Conservation (phyloP, 2,113 vertebrate species). For the Egretta garzetta region DNA sequence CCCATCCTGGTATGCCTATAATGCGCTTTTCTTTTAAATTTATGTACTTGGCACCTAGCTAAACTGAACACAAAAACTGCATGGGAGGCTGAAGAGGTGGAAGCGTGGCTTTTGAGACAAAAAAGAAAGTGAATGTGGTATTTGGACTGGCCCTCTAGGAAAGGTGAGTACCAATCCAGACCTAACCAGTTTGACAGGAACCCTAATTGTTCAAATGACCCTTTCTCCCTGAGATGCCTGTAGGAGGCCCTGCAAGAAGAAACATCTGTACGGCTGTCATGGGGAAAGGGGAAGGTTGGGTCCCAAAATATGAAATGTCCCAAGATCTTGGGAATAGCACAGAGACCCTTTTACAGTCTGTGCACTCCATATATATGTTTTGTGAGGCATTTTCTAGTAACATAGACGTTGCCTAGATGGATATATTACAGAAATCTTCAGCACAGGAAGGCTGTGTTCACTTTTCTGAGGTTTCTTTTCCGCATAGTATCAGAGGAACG, state of each 20-base stretch:
- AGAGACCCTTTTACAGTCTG: neutral
- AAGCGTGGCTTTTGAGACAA: neutral
- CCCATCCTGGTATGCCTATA: neutral
- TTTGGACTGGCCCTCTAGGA: neutral
- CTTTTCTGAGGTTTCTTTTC: neutral
- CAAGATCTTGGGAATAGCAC: neutral
- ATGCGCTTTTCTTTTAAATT: neutral
- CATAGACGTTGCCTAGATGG: neutral
- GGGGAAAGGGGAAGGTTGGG: neutral
- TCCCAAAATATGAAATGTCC: neutral
- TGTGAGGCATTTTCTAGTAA: neutral
- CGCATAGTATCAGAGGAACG: neutral
- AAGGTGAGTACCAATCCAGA: neutral
- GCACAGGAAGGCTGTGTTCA: neutral
- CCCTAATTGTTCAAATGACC: too few relatives aligned
- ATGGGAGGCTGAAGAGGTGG: neutral
- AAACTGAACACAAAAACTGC: neutral
- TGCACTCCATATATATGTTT: neutral
- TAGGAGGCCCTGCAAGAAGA: neutral
- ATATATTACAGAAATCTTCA: neutral
- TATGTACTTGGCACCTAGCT: neutral
- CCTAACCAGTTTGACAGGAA: neutral
- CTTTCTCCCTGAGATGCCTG: neutral
- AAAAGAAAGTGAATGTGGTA: neutral
- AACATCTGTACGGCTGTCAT: fast-evolving